A percentile compares a stretch with the other conserved stretches of the same genome.
phyloP scores from a whole-genome alignment of 2,113 vertebrate genomes.

The Stomatorhinus ivindoensis region DNA sequence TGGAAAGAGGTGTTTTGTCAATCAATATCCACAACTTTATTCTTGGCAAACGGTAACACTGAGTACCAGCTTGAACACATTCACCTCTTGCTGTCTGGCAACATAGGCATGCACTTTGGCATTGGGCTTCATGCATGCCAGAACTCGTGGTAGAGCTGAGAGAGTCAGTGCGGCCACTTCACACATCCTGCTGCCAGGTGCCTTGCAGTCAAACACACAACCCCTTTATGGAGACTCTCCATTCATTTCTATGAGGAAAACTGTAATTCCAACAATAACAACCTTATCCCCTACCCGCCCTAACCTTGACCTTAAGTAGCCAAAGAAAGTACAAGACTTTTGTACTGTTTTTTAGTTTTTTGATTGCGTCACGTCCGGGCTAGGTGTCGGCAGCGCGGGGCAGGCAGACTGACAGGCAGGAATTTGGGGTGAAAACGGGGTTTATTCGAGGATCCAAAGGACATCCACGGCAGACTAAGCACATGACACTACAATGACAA shows the following conservation, averaged over 20 bases:
- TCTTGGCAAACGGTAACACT: background rate
- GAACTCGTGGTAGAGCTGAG: background rate
- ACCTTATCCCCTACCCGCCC: background rate
- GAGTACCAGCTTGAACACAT: background rate
- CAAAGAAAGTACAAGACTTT: background rate
- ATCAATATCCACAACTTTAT: background rate
- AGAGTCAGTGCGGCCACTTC: background rate
- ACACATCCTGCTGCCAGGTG: background rate
- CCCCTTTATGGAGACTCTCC: background rate
- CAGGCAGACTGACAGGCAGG: too few relatives aligned
- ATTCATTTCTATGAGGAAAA: background rate
- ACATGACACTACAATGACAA: too few relatives aligned
- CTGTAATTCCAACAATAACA: background rate
- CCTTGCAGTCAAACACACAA: background rate
- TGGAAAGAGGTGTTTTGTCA: background rate
- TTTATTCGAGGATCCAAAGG: too few relatives aligned
- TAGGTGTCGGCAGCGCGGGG: too few relatives aligned
- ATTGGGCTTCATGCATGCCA: background rate
- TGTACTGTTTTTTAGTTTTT: background rate
- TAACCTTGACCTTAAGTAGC: background rate
- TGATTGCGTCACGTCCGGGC: too few relatives aligned
- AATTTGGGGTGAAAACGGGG: too few relatives aligned
- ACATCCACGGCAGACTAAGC: too few relatives aligned
- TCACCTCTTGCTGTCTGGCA: background rate
- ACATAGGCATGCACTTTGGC: background rate